These are phyloP conservation scores for Neomorphus geoffroyi DNA, from an alignment of 2,797 vertebrate species.

Conservation along the genomic window DNA sequence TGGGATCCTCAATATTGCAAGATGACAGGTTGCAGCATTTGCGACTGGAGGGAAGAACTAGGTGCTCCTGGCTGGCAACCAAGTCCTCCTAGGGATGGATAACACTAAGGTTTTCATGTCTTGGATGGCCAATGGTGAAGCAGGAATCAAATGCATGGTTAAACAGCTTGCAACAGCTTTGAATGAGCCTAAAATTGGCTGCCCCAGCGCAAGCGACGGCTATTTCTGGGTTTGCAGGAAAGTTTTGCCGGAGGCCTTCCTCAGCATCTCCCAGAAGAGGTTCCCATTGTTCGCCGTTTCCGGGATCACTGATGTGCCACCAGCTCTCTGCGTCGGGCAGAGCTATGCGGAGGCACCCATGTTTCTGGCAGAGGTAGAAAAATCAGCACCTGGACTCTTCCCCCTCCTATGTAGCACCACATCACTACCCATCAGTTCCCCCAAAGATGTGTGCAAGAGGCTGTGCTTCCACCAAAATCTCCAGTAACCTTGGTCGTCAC, in stretches of 20 bases:
- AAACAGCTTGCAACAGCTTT: not conserved
- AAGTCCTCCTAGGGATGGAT: not conserved
- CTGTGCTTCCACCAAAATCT: not conserved
- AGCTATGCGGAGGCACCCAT: not conserved
- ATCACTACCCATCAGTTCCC: not conserved
- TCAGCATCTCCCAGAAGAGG: conserved; percentile 3
- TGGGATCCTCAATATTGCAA: not conserved
- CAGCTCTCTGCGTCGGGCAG: not conserved
- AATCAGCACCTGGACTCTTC: not conserved
- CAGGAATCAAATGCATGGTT: not conserved
- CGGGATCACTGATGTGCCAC: rapidly evolving
- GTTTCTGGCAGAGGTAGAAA: not conserved
- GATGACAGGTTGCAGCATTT: too few relatives aligned
- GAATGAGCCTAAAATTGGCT: not conserved
- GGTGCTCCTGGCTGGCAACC: not conserved
- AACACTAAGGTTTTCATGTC: not conserved
- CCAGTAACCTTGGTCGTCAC: rapidly evolving
- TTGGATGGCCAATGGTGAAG: not conserved
- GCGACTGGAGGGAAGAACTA: not conserved
- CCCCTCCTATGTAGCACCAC: not conserved
- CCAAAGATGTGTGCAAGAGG: not conserved
- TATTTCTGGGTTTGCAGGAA: conserved; percentile 20
- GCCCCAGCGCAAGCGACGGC: not conserved
- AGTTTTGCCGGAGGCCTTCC: not conserved
- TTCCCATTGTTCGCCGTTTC: rapidly evolving